Evolutionary conservation across 2,888 invertebrate species (phyloP).

Genomic region (Callyntrura sp.): DNA sequence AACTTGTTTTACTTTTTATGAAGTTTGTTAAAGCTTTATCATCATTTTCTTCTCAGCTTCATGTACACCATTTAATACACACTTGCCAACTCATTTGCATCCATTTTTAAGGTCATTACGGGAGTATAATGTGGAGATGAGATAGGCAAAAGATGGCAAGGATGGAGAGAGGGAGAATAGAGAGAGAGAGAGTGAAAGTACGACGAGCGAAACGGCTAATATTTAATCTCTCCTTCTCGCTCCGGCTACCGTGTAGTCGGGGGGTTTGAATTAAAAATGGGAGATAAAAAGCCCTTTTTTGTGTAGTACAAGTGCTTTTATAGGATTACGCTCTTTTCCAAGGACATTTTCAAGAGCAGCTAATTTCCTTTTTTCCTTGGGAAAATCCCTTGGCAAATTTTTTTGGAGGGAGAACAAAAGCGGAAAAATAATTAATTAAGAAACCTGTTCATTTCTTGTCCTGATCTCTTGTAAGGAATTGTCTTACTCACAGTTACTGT

Average conservation of each 20-base stretch:
- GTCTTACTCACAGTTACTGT: background rate
- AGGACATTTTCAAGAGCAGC: background rate
- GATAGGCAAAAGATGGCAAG: background rate
- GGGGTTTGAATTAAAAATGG: background rate
- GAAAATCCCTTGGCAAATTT: too few relatives aligned
- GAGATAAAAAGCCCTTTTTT: background rate
- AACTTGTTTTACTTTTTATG: slow-evolving; percentile 6
- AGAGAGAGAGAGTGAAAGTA: background rate
- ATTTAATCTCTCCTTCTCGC: background rate
- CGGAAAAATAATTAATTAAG: too few relatives aligned
- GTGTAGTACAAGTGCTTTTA: background rate
- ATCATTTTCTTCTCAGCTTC: background rate
- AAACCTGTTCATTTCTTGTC: too few relatives aligned
- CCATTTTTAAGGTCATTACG: slow-evolving; percentile 33
- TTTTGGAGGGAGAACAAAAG: too few relatives aligned
- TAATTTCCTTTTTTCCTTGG: background rate
- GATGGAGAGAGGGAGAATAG: background rate
- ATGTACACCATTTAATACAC: slow-evolving; percentile 40
- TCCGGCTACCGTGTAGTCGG: background rate
- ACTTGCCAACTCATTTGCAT: slow-evolving; percentile 50
- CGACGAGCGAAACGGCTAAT: background rate
- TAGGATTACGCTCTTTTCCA: background rate
- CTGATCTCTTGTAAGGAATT: too few relatives aligned
- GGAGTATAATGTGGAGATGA: slow-evolving; percentile 18
- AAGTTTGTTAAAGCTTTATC: background rate